Evolutionary conservation across 2,797 vertebrate genomes (phyloP).

Genomic region (Bryconaethiops microstoma): DNA sequence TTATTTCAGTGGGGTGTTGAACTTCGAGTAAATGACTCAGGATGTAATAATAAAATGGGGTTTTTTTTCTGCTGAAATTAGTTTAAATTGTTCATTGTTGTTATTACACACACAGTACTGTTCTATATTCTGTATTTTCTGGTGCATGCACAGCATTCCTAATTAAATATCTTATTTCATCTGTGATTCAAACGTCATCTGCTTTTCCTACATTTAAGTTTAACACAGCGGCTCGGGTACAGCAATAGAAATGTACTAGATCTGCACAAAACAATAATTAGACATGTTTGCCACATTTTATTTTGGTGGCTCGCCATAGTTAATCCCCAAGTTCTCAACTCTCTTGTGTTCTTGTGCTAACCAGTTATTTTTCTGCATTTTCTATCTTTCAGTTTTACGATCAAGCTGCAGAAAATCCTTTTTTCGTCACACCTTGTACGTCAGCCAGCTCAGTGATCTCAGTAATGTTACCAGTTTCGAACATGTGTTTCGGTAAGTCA

Average conservation of each 20-base stretch:
- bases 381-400: background rate
- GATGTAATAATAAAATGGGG: too few relatives aligned
- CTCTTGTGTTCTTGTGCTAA: too few relatives aligned
- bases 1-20: too few relatives aligned
- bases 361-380: background rate
- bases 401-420: background rate
- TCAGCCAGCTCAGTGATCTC: background rate
- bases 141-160: background rate
- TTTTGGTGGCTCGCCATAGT: too few relatives aligned
- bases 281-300: too few relatives aligned
- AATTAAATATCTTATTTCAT: background rate
- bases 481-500: background rate
- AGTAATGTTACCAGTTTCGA: background rate
- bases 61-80: too few relatives aligned
- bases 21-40: too few relatives aligned
- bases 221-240: background rate
- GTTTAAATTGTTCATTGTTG: too few relatives aligned
- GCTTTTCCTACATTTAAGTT: background rate
- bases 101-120: background rate
- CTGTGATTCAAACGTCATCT: background rate
- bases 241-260: too few relatives aligned
- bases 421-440: background rate
- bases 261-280: too few relatives aligned
- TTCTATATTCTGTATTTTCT: background rate
- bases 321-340: too few relatives aligned